These are phyloP conservation scores for Sapajus apella DNA, from an alignment of 2,113 vertebrate genomes.

Conservation along the genomic window DNA sequence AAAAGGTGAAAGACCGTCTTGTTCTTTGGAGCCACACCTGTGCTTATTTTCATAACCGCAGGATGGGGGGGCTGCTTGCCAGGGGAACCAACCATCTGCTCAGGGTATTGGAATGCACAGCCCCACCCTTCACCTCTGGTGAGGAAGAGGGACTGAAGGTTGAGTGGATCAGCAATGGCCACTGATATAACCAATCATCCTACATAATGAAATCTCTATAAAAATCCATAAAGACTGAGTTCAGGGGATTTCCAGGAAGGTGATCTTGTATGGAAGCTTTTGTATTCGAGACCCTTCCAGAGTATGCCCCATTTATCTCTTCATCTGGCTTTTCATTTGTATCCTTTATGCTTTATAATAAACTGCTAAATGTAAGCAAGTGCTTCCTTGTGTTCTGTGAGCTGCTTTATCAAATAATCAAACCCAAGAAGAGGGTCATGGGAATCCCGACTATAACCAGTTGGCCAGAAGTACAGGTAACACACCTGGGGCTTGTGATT, in stretches of 20 bases:
- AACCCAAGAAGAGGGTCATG: not conserved
- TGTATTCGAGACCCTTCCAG: not conserved
- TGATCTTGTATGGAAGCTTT: not conserved
- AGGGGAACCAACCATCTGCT: not conserved
- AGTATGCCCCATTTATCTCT: not conserved
- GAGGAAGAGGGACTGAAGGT: not conserved
- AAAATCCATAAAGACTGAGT: not conserved
- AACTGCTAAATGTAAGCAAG: not conserved
- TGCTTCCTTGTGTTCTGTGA: not conserved
- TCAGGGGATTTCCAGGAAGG: not conserved
- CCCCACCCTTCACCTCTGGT: not conserved
- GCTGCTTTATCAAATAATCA: not conserved
- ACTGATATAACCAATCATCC: not conserved
- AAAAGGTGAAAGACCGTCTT: not conserved
- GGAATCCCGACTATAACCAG: not conserved
- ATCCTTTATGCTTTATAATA: not conserved
- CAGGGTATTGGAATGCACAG: not conserved
- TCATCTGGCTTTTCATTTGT: not conserved
- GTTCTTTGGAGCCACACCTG: not conserved
- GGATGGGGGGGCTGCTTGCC: not conserved
- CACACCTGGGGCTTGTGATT: not conserved
- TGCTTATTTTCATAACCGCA: not conserved
- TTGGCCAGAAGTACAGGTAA: not conserved
- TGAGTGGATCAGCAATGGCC: not conserved
- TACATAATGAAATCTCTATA: not conserved